A percentile compares a stretch with the other conserved stretches of the same genome.
Conservation (phyloP, 2,888 invertebrate genomes). For the Coleophora flavipennella region DNA sequence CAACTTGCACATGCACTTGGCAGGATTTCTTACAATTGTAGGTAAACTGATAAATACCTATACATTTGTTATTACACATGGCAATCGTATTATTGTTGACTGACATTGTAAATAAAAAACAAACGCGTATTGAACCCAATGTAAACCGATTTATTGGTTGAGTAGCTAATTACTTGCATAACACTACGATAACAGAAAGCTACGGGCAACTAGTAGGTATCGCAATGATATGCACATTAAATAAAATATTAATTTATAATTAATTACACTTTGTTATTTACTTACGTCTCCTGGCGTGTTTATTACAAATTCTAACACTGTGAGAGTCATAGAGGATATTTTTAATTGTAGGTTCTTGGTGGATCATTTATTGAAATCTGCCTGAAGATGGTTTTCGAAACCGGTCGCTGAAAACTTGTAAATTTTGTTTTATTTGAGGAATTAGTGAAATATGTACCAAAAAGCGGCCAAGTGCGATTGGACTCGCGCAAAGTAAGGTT, state of each 20-base stretch:
- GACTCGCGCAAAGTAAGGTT: too few relatives aligned
- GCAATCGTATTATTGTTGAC: background rate
- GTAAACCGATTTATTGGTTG: slow-evolving; percentile 30
- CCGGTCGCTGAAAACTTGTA: too few relatives aligned
- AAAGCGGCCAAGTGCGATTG: too few relatives aligned
- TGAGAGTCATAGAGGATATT: background rate
- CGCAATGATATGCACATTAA: slow-evolving; percentile 36
- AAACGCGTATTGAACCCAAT: slow-evolving; percentile 13
- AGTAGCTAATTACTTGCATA: slow-evolving; percentile 23
- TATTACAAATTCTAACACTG: background rate
- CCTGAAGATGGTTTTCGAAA: too few relatives aligned
- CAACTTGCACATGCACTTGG: too few relatives aligned
- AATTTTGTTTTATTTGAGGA: too few relatives aligned
- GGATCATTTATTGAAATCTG: background rate
- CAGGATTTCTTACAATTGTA: too few relatives aligned
- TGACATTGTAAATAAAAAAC: background rate
- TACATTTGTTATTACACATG: too few relatives aligned
- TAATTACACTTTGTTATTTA: background rate
- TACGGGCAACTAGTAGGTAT: slow-evolving; percentile 23
- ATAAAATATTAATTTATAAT: slow-evolving; percentile 20
- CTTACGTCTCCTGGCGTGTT: slow-evolving; percentile 1
- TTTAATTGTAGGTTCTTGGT: too few relatives aligned
- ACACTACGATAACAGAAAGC: slow-evolving; percentile 24
- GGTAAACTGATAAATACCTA: too few relatives aligned
- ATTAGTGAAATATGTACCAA: too few relatives aligned